Evolutionary conservation across 2,113 vertebrate genomes (phyloP), one percentile per base, ranked within the genome.

Genomic region (Lasiurus cinereus): DNA sequence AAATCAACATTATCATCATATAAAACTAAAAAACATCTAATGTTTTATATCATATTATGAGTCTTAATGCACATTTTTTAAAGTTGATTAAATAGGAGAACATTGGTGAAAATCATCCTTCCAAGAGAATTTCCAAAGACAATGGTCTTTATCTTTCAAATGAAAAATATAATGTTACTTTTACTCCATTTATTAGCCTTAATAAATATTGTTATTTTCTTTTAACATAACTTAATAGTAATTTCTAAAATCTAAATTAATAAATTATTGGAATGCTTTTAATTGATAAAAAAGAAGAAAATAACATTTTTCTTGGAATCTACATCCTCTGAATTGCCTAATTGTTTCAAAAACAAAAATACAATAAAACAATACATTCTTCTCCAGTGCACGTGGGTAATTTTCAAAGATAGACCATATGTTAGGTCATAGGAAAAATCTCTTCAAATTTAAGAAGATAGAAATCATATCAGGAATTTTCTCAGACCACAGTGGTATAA

Each of bases 1-100:
- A 79, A 94, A 48, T 93, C 31, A 83, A 66, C 13, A 82, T 73
- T 88, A 76, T 84, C n/a, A 73, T 70, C 27, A 78, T 54, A 72
- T 88, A 73, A 94, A 76, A 90, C 21, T 67, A 76, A 95, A 91
- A 80, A 52, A 21, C 59, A 8, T 3, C 48, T 83, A 82, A 54
- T 90, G 70, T 77, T 72, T 92, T 88, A 1, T 50, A 79, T 89
- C 36, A 36, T 85, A 36, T 2, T 13, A 39, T 46, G 31, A 93
- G 33, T 62, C 19, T 87, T 70, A 69, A 3, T 89, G 54, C 69
- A 62, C 13, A 43, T 87, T 93, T 90, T 72, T 88, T 92, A 73
- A 79, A 84, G 29, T 4, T 33, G 19, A 59, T 74, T 92, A 89
- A 83, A 73, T 1, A 67, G 67, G 29, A 92, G 67, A 67, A 50